Evolutionary conservation across 2,113 vertebrate species (phyloP), one percentile per base, ranked within the genome.

Genomic region (Leucopternis melanops): DNA sequence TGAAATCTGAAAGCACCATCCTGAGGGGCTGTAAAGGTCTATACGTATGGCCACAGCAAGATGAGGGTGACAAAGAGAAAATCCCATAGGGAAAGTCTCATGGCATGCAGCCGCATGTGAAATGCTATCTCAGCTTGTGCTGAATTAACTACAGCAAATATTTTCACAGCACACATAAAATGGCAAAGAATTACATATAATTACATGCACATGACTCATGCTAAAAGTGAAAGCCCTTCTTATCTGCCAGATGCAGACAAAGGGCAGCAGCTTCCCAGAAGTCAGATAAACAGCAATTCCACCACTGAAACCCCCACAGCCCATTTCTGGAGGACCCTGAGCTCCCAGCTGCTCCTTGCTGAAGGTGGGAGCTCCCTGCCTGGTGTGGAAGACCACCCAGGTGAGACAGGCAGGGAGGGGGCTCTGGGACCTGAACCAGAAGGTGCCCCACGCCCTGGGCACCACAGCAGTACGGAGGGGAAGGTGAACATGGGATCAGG

Each of bases 21-120:
- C 65, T 22, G 55, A n/a, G 66, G 81, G 25, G 25, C 38, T 29
- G 16, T 15, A 31, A 25, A 44, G 38, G 8, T 44, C 81, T 25
- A 2, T 19, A 10, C 2, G 0, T 5, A 16, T 4, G 2, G 25
- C 36, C 67, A n/a, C 81, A n/a, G 81, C 15, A 18, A 19, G 67
- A 13, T 5, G 67, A 59, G 16, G 12, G 31, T 18, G 36, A 14
- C 8, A 4, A 31, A 8, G n/a, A 45, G 67, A 50, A 40, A n/a
- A n/a, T 29, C 36, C 67, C 38, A 8, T 5, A 18, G 19, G 57
- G 67, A 13, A 31, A 16, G 38, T 20, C 45, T 62, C 12, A 4
- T 9, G 36, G 67, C 47, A 44, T 13, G 42, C 81, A 29, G 55
- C 29, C 55, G 1, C 57, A 19, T 19, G 13, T 31, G 58, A 52